phyloP scores from a whole-genome alignment of 2,113 vertebrate genomes.

The Propithecus coquereli region DNA sequence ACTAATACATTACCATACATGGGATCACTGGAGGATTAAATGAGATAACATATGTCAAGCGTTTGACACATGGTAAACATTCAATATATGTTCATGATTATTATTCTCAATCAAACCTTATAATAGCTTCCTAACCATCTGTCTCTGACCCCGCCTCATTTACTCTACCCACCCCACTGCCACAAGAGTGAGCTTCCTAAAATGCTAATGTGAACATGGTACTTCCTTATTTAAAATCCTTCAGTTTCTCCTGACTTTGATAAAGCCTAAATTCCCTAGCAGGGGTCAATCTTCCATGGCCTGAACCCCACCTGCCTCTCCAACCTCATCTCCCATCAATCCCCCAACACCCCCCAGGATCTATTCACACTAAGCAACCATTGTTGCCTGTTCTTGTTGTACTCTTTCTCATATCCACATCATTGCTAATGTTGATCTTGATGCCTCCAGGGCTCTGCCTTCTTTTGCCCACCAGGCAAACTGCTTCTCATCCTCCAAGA shows the following conservation, averaged over 20 bases:
- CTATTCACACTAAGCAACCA: background rate
- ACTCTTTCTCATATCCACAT: background rate
- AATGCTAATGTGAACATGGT: background rate
- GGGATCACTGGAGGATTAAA: too few relatives aligned
- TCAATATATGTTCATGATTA: background rate
- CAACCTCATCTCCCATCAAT: too few relatives aligned
- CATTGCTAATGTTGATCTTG: background rate
- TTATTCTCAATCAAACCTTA: background rate
- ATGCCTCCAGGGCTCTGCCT: background rate
- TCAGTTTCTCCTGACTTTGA: background rate
- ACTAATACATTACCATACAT: too few relatives aligned
- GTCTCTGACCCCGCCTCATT: background rate
- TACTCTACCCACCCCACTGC: background rate
- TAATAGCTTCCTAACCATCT: background rate
- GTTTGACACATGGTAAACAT: background rate
- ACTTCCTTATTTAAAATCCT: background rate
- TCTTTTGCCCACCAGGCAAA: background rate
- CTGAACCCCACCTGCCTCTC: background rate
- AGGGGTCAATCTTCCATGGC: background rate
- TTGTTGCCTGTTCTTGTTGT: background rate
- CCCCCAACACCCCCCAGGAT: background rate
- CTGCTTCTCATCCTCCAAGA: background rate
- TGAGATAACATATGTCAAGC: background rate
- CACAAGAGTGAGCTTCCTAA: background rate
- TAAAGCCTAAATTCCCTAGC: background rate